Evolutionary conservation across 2,797 vertebrate genomes (phyloP).

Genomic region (Etheostoma nigrum): DNA sequence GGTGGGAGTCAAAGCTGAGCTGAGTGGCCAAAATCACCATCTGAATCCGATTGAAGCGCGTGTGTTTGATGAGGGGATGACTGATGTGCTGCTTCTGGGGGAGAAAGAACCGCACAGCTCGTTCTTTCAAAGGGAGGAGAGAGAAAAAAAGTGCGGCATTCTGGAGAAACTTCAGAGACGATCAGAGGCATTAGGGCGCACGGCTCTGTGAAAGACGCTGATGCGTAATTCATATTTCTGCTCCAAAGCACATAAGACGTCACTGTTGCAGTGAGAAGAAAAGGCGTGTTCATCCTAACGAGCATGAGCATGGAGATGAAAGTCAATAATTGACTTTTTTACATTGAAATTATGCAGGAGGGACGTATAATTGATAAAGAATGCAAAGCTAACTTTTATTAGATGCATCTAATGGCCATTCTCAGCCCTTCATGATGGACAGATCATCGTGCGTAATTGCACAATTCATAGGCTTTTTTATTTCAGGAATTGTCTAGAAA

Average conservation of each 20-base stretch:
- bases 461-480: neutral
- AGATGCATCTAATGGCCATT: neutral
- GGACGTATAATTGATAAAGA: neutral
- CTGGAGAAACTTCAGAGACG: slow-evolving; percentile 68
- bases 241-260: slow-evolving; percentile 57
- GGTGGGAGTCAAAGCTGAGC: slow-evolving; percentile 40
- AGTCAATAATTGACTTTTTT: neutral
- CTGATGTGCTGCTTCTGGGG: slow-evolving; percentile 55
- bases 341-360: neutral
- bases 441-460: slow-evolving; percentile 15
- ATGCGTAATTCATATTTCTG: slow-evolving; percentile 61
- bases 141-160: slow-evolving; percentile 31
- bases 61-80: slow-evolving; percentile 61
- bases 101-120: slow-evolving; percentile 49
- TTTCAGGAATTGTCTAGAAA: neutral
- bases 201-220: slow-evolving; percentile 29
- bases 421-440: too few species aligned
- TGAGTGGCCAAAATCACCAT: slow-evolving; percentile 56
- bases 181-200: slow-evolving; percentile 36
- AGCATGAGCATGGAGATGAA: neutral
- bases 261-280: slow-evolving; percentile 52
- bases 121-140: slow-evolving; percentile 39
- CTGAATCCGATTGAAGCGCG: slow-evolving; percentile 59
- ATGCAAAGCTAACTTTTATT: neutral
- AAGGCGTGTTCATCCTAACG: slow-evolving; percentile 25